Evolutionary conservation across 35 echinoderm and acorn worm species (phyloP).

Genomic region (Hemicentrotus pulcherrimus): DNA sequence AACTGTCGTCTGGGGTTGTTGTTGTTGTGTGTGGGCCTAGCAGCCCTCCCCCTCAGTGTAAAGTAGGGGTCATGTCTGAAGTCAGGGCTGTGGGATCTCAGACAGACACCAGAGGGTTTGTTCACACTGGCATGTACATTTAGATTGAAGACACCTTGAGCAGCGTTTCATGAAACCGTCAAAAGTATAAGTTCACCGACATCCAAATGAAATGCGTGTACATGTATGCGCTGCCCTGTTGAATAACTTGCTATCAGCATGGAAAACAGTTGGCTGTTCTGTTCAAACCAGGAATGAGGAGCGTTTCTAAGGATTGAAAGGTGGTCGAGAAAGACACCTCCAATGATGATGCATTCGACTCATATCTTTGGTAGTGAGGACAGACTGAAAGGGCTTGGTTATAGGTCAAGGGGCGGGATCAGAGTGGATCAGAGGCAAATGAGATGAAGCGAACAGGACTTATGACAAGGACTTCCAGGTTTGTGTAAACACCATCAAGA

Average conservation of each 20-base stretch:
- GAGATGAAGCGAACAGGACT: not conserved
- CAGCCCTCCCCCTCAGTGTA: not conserved
- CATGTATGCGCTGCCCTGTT: too few species aligned
- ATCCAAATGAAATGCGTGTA: too few species aligned
- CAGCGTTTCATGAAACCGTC: too few species aligned
- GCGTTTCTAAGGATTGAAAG: not conserved
- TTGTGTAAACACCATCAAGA: constrained; percentile 11
- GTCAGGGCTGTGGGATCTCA: not conserved
- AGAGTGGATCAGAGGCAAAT: not conserved
- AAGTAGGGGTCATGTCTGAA: not conserved
- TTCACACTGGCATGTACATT: not conserved
- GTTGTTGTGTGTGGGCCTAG: constrained; percentile 6
- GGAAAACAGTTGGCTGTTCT: not conserved
- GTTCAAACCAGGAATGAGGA: not conserved
- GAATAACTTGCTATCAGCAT: not conserved
- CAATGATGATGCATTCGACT: not conserved
- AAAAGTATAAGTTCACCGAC: too few species aligned
- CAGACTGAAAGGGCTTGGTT: not conserved
- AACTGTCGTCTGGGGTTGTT: not conserved
- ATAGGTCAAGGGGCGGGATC: not conserved
- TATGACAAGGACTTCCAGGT: not conserved
- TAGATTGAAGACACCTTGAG: too few species aligned
- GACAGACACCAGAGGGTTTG: not conserved
- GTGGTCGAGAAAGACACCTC: not conserved
- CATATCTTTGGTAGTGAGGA: not conserved